These are phyloP conservation scores for Pachyramphus minor DNA, from an alignment of 2,113 vertebrate species.

Conservation along the genomic window DNA sequence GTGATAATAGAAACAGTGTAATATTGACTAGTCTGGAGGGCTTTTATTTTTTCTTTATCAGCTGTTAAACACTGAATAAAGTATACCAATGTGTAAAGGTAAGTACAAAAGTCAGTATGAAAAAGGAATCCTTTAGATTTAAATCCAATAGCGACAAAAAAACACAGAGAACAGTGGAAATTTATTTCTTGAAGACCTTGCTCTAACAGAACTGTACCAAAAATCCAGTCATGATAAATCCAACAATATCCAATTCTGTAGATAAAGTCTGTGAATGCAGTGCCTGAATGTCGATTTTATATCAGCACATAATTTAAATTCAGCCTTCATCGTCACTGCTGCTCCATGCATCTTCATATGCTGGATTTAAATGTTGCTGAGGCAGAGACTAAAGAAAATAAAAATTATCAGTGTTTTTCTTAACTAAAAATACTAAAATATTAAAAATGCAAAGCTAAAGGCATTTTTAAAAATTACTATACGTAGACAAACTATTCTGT, in stretches of 20 bases:
- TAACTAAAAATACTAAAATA: background rate
- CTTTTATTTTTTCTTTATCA: background rate
- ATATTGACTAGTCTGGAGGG: background rate
- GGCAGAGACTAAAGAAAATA: constrained; percentile 67
- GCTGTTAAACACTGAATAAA: background rate
- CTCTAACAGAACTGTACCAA: background rate
- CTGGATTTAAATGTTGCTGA: constrained; percentile 74
- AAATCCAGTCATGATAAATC: background rate
- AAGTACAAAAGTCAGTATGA: background rate
- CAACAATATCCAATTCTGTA: background rate
- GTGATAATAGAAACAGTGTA: background rate
- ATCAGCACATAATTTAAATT: background rate
- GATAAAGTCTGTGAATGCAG: background rate
- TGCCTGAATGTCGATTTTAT: background rate
- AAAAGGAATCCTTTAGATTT: background rate
- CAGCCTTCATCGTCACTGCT: constrained; percentile 87
- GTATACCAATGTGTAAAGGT: background rate
- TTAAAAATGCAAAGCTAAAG: background rate
- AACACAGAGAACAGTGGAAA: background rate
- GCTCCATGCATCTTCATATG: constrained; percentile 92
- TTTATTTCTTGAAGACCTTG: background rate
- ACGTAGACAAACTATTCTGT: background rate
- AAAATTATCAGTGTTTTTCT: background rate
- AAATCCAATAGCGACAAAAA: background rate
- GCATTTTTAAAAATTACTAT: background rate